These are phyloP conservation scores for Dolichopus griseipennis DNA, from an alignment of 2,888 invertebrate species.

Conservation along the genomic window DNA sequence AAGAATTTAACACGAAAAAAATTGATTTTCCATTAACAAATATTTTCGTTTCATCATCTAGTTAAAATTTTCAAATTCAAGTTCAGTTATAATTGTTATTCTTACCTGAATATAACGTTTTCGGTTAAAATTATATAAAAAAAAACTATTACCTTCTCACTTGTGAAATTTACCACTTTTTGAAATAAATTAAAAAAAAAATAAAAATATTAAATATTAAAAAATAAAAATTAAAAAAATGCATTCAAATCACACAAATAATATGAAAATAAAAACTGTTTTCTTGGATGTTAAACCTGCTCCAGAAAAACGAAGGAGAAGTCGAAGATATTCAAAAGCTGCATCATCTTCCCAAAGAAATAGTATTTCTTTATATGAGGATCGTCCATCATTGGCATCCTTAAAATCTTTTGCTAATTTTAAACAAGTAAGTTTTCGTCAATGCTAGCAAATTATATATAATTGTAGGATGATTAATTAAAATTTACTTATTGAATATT, in stretches of 20 bases:
- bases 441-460: too few species aligned
- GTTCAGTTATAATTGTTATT: not conserved
- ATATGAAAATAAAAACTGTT: constrained; percentile 32
- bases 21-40: not conserved
- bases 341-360: constrained; percentile 33
- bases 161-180: not conserved
- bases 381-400: constrained; percentile 30
- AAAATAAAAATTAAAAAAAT: not conserved
- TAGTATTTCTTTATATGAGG: constrained; percentile 27
- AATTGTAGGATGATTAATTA: too few species aligned
- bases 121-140: not conserved
- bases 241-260: constrained; percentile 20
- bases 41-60: not conserved
- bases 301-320: constrained; percentile 27
- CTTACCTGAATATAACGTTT: not conserved
- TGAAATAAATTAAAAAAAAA: too few species aligned
- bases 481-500: too few species aligned
- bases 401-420: constrained; percentile 28
- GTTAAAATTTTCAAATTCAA: not conserved
- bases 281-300: constrained; percentile 40
- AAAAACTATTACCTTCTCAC: not conserved
- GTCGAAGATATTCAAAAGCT: constrained; percentile 31
- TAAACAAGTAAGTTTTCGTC: constrained; percentile 28
- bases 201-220: not conserved
- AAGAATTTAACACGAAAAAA: not conserved